phyloP scores from a whole-genome alignment of 2,888 invertebrate species.

The Serripes groenlandicus region DNA sequence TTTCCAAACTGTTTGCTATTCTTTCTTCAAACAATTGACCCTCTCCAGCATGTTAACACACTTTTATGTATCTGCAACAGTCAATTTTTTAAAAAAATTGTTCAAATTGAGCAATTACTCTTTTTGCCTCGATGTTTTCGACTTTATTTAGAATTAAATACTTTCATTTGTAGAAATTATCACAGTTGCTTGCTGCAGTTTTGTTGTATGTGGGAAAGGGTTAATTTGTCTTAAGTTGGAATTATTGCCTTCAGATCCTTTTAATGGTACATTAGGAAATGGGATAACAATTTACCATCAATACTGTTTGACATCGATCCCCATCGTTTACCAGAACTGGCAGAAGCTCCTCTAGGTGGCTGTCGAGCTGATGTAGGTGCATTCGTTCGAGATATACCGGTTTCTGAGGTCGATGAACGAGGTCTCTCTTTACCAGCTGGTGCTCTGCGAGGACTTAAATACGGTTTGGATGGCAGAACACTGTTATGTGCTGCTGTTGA shows the following conservation, averaged over 20 bases:
- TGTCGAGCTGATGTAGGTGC: slow-evolving; percentile 41
- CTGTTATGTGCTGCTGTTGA: slow-evolving; percentile 75
- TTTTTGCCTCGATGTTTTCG: not conserved
- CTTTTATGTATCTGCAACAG: too few species aligned
- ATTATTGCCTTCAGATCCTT: too few species aligned
- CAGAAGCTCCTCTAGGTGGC: slow-evolving; percentile 57
- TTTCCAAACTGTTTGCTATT: too few species aligned
- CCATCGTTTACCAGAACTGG: slow-evolving; percentile 79
- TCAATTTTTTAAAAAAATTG: too few species aligned
- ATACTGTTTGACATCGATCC: slow-evolving; percentile 73
- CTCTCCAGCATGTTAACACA: too few species aligned
- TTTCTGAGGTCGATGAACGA: slow-evolving; percentile 48
- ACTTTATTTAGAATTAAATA: too few species aligned
- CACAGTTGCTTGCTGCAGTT: not conserved
- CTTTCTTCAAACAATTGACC: too few species aligned
- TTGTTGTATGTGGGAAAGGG: not conserved
- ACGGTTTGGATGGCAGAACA: slow-evolving; percentile 80
- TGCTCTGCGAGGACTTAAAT: slow-evolving; percentile 45
- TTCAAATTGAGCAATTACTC: not conserved
- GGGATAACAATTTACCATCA: slow-evolving; percentile 44
- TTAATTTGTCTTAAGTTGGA: too few species aligned
- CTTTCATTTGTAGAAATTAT: too few species aligned
- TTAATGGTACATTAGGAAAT: too few species aligned
- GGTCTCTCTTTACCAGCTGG: slow-evolving; percentile 56
- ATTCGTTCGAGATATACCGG: slow-evolving; percentile 34